Conservation (phyloP, 2,113 vertebrate genomes). For the Hirundichthys speculiger region DNA sequence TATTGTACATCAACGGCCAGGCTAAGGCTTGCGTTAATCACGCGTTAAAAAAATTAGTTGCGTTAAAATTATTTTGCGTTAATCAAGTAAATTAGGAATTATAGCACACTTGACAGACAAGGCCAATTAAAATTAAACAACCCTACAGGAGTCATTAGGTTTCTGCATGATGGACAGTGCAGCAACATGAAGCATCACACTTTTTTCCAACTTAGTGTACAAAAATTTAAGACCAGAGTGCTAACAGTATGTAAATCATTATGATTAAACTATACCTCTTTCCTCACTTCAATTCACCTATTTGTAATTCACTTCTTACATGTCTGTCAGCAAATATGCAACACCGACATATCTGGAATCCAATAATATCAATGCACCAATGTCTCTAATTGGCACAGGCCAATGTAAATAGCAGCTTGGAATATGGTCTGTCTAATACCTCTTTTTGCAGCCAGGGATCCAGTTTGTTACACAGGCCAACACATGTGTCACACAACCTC, state of each 20-base stretch:
- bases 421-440: conserved; percentile 6
- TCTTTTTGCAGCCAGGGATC: conserved; percentile 23
- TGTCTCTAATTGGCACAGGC: not conserved
- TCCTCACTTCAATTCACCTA: not conserved
- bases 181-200: too few relatives aligned
- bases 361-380: not conserved
- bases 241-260: not conserved
- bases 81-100: too few relatives aligned
- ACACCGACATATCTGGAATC: not conserved
- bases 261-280: not conserved
- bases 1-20: too few relatives aligned
- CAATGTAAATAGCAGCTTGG: not conserved
- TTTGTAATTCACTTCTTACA: not conserved
- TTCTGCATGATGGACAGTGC: too few relatives aligned
- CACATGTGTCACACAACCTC: conserved; percentile 22
- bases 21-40: too few relatives aligned
- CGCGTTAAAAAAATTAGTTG: too few relatives aligned
- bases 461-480: conserved; percentile 23
- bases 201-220: too few relatives aligned
- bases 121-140: too few relatives aligned
- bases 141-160: too few relatives aligned
- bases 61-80: too few relatives aligned
- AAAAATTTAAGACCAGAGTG: too few relatives aligned
- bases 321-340: not conserved
- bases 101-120: too few relatives aligned